A percentile compares a stretch with the other conserved stretches of the same genome.
These are phyloP conservation scores for Petrocephalus zakoni DNA, from an alignment of 2,113 vertebrate species.

Conservation along the genomic window DNA sequence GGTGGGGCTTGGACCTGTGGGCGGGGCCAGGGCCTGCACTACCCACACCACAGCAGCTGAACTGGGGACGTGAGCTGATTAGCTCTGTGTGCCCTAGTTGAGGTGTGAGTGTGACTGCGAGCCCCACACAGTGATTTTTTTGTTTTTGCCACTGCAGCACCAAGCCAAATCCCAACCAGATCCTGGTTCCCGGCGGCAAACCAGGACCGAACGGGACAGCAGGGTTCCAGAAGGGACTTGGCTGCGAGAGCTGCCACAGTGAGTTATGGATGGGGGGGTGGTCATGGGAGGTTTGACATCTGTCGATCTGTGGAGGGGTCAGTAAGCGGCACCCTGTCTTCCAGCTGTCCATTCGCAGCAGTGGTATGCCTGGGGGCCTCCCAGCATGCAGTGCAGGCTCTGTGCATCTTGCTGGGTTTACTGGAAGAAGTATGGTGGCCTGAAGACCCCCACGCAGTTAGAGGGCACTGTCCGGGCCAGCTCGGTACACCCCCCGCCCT, in stretches of 20 bases:
- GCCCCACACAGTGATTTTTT: background rate
- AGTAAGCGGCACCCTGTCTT: background rate
- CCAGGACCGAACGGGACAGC: constrained; percentile 83
- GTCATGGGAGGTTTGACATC: too few relatives aligned
- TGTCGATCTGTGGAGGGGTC: background rate
- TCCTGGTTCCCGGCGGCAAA: constrained; percentile 79
- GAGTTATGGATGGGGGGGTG: constrained; percentile 47
- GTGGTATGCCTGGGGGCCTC: constrained; percentile 93
- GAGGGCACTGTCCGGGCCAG: constrained; percentile 75
- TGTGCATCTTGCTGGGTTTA: constrained; percentile 92
- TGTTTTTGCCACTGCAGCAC: constrained; percentile 56
- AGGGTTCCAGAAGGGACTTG: constrained; percentile 81
- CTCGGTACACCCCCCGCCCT: constrained; percentile 54
- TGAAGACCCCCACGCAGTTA: constrained; percentile 88
- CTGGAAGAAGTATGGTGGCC: constrained; percentile 91
- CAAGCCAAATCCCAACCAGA: constrained; percentile 91
- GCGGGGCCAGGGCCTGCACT: background rate
- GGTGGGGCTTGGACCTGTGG: background rate
- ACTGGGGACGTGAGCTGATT: background rate
- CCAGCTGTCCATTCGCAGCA: constrained; percentile 82
- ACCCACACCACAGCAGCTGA: background rate
- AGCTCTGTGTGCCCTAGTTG: background rate
- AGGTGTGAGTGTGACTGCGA: background rate
- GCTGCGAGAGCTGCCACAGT: constrained; percentile 91
- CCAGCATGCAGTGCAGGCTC: constrained; percentile 90